Conservation (phyloP, 2,113 vertebrate genomes). For the Martes martes region DNA sequence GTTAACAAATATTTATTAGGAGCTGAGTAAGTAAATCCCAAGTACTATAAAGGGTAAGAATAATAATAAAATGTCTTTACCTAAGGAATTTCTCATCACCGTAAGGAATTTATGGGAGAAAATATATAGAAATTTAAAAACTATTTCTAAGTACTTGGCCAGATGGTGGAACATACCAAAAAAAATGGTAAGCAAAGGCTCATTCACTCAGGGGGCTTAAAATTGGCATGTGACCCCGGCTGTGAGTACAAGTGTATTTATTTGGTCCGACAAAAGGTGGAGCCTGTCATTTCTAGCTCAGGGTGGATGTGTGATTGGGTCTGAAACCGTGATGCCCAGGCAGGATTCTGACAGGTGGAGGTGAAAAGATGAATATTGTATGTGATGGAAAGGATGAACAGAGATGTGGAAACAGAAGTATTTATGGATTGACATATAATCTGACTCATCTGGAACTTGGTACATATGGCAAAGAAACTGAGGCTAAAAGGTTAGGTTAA, state of each 20-base stretch:
- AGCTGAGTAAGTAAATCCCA: background rate
- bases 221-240: background rate
- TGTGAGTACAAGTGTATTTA: background rate
- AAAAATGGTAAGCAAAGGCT: background rate
- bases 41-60: background rate
- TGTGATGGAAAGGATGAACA: background rate
- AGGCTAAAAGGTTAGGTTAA: accelerated
- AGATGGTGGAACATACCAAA: background rate
- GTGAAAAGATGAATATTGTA: no score
- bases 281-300: background rate
- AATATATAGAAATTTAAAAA: background rate
- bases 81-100: background rate
- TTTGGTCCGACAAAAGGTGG: no score
- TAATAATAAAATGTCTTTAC: background rate
- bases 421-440: accelerated
- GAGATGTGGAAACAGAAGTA: accelerated
- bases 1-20: background rate
- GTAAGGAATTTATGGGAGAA: background rate
- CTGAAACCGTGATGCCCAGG: background rate
- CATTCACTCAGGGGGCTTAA: background rate
- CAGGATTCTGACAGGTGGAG: background rate
- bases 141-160: background rate
- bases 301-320: accelerated
- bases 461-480: background rate
- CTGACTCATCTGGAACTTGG: background rate